Evolutionary conservation across 2,113 vertebrate species (phyloP), one percentile per base, ranked within the genome.

Genomic region (Fulmarus glacialis): DNA sequence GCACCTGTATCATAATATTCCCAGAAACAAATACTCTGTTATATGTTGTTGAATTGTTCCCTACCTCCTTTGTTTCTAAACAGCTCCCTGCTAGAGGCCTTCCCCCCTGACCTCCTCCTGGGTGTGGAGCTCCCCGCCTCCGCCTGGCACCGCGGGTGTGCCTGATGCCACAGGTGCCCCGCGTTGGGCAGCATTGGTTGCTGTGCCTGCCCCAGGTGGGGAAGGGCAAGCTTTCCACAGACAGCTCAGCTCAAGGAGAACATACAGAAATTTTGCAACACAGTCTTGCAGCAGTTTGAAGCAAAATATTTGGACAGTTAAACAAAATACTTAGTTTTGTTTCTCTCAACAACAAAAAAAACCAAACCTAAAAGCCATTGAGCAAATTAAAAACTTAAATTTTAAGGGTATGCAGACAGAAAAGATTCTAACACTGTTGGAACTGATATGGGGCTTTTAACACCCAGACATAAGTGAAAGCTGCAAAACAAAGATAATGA

Each of bases 51-150:
- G 8, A 78, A 36, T 21, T 19, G 3, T 34, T 73, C 4, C 68
- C 15, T 74, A 42, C 59, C 63, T 59, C 11, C 19, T 45, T 67
- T 12, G 53, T 42, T 47, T 3, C n/a, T 8, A 29, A 66, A 47
- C 19, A 50, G 42, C 9, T 72, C 67, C 29, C 34, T 22, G 5
- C 2, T 4, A 4, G 2, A 12, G 4, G 2, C 30, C 23, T 77
- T 34, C 26, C 3, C 0, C 0, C 42, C 52, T 10, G 20, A 11
- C 13, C 12, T 32, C 6, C 36, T n/a, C 11, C 22, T 2, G 4
- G 11, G 5, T 4, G 5, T 6, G 21, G 2, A 42, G 11, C 63
- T 30, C 8, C 23, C 24, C 21, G 18, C 18, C 45, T 45, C 45
- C 8, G 45, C 4, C 42, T 8, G 6, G 8, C 17, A 11, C 38